A percentile compares a stretch with the other conserved stretches of the same genome.
These are phyloP conservation scores for Siphlonurus alternatus DNA, from an alignment of 2,888 invertebrate species.

Conservation along the genomic window DNA sequence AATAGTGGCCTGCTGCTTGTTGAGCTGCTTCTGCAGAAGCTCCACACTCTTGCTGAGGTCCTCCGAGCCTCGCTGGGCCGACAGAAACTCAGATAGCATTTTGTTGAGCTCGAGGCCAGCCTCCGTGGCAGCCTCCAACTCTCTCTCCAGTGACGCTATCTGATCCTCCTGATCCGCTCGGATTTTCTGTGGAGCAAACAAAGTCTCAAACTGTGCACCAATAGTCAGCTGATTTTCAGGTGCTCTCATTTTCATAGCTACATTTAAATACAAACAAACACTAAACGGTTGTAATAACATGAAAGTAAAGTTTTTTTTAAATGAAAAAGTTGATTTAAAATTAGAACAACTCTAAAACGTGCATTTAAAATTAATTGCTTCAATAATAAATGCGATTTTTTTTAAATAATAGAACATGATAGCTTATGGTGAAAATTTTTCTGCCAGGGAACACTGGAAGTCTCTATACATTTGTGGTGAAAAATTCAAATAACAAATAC, in stretches of 20 bases:
- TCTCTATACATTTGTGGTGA: too few relatives aligned
- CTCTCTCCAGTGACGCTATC: conserved; percentile 46
- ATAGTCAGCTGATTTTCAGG: too few relatives aligned
- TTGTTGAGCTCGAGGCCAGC: conserved; percentile 57
- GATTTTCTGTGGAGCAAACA: conserved; percentile 23
- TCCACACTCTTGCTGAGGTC: conserved; percentile 45
- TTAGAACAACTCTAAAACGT: not conserved
- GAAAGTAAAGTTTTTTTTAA: not conserved
- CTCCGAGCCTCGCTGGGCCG: conserved; percentile 46
- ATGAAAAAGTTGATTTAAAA: not conserved
- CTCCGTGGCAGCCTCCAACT: conserved; percentile 65
- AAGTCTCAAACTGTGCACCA: too few relatives aligned
- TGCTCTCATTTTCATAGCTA: too few relatives aligned
- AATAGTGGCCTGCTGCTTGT: conserved; percentile 43
- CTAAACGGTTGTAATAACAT: conserved; percentile 6
- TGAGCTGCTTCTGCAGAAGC: conserved; percentile 43
- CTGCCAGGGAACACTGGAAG: too few relatives aligned
- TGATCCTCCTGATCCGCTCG: conserved; percentile 45
- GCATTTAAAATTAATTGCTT: too few relatives aligned
- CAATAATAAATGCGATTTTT: too few relatives aligned
- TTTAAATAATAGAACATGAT: too few relatives aligned
- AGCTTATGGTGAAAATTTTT: too few relatives aligned
- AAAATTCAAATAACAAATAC: too few relatives aligned
- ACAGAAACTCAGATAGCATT: conserved; percentile 46
- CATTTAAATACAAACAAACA: too few relatives aligned